Conservation (phyloP, 1,140 invertebrate species). For the silkworm (Bombyx mori) region ASM3026992v2 NC_085128.1:5696001-5696500, state of each 20-base stretch:
- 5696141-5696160: constrained; percentile 43
- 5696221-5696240: constrained; percentile 51
- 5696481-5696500: constrained; percentile 31
- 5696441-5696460: constrained; percentile 55
- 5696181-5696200: constrained; percentile 59
- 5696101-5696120: constrained; percentile 55
- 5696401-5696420: constrained; percentile 64
- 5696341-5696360: constrained; percentile 68
- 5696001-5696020: no score
- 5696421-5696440: constrained; percentile 37
- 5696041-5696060: no score
- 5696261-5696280: constrained; percentile 17
- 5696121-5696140: constrained; percentile 31
- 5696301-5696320: constrained; percentile 55
- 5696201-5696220: constrained; percentile 52
- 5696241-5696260: constrained; percentile 45
- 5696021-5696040: no score
- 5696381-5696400: constrained; percentile 69
- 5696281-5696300: constrained; percentile 7
- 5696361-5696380: constrained; percentile 69
- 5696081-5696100: constrained; percentile 20
- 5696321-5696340: constrained; percentile 61
- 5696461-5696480: constrained; percentile 40
- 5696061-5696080: no score
- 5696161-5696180: constrained; percentile 55